Conservation (phyloP, 2,888 invertebrate species). For the Willowsia nigromaculata region DNA sequence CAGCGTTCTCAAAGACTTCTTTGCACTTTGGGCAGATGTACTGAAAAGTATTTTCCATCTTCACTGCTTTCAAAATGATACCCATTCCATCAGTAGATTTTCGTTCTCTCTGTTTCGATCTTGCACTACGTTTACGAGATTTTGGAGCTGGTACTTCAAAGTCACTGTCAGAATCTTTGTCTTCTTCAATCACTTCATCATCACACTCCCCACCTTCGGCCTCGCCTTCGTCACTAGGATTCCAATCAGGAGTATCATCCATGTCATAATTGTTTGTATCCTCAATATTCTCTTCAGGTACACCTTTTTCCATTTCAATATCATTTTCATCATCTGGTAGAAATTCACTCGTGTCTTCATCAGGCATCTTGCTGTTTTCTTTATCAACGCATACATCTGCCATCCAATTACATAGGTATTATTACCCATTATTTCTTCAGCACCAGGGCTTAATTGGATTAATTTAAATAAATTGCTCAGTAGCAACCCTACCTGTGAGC, state of each 20-base stretch:
- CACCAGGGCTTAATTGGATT: too few relatives aligned
- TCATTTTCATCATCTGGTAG: too few relatives aligned
- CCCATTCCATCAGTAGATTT: background rate
- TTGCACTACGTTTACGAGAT: background rate
- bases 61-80: background rate
- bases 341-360: too few relatives aligned
- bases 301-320: too few relatives aligned
- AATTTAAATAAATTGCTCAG: too few relatives aligned
- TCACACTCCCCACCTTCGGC: background rate
- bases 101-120: background rate
- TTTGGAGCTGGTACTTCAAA: background rate
- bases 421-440: too few relatives aligned
- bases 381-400: too few relatives aligned
- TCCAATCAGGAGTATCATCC: too few relatives aligned
- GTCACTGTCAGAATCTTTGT: slow-evolving; percentile 11
- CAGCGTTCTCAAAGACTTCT: slow-evolving; percentile 14
- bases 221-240: background rate
- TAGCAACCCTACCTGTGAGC: too few relatives aligned
- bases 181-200: background rate
- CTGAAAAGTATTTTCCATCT: background rate
- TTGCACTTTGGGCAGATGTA: slow-evolving; percentile 33
- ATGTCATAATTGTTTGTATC: too few relatives aligned
- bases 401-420: too few relatives aligned
- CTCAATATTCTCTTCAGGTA: background rate
- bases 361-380: too few relatives aligned